Evolutionary conservation across 2,888 invertebrate genomes (phyloP).

Genomic region (Lutraria lutraria): DNA sequence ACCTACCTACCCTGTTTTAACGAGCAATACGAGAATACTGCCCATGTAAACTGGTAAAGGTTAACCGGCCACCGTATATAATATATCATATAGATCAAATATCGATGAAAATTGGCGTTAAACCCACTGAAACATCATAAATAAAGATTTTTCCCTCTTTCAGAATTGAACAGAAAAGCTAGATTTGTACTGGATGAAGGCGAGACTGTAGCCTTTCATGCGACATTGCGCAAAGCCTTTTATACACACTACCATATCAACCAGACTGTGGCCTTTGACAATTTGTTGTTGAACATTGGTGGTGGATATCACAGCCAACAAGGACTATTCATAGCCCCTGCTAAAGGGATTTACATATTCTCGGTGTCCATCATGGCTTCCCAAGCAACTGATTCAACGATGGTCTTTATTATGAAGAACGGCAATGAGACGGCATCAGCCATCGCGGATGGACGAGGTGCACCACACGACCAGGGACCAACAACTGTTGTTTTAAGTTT

Average conservation of each 20-base stretch:
- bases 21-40: too few relatives aligned
- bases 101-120: too few relatives aligned
- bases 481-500: slow-evolving; percentile 24
- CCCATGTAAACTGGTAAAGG: too few relatives aligned
- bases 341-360: slow-evolving; percentile 27
- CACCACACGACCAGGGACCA: slow-evolving; percentile 27
- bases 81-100: too few relatives aligned
- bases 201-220: slow-evolving; percentile 25
- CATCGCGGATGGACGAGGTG: slow-evolving; percentile 18
- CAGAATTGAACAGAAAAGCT: not conserved
- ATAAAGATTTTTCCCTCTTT: not conserved
- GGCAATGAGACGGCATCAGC: slow-evolving; percentile 29
- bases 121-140: too few relatives aligned
- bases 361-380: slow-evolving; percentile 22
- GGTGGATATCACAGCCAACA: slow-evolving; percentile 26
- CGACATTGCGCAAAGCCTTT: not conserved
- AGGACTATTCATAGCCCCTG: slow-evolving; percentile 16
- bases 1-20: too few relatives aligned
- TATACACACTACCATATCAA: not conserved
- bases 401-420: slow-evolving; percentile 31
- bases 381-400: not conserved
- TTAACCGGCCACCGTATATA: too few relatives aligned
- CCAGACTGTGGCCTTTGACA: slow-evolving; percentile 25
- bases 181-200: not conserved
- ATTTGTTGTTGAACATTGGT: slow-evolving; percentile 25